Percentiles rank a stretch among this genome's conserved stretches.
Conservation (phyloP, 92 coral and sea anemone species). For the Porites divaricata region DNA sequence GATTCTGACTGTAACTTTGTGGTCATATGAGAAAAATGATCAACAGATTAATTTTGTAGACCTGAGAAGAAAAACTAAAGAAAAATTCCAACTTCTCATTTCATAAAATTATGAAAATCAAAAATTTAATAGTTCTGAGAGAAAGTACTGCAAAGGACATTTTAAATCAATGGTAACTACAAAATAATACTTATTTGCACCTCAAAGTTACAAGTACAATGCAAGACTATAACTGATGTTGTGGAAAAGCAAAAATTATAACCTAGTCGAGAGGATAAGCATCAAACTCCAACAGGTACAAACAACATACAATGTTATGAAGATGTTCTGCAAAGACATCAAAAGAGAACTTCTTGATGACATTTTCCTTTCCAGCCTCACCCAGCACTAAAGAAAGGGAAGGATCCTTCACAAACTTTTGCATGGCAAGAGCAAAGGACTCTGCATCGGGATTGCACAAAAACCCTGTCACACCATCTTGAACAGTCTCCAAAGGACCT, state of each 20-base stretch:
- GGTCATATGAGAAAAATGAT: no score
- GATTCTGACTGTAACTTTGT: no score
- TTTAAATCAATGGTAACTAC: no score
- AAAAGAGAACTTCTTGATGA: conserved; percentile 94
- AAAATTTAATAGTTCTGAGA: no score
- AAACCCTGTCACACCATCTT: conserved; percentile 87
- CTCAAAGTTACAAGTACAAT: no score
- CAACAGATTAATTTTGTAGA: no score
- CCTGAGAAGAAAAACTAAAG: no score
- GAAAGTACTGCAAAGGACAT: no score
- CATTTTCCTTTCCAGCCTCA: conserved; percentile 83
- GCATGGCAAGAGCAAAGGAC: conserved; percentile 92
- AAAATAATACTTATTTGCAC: no score
- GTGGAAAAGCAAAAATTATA: not conserved
- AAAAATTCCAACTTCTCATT: no score
- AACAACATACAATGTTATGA: conserved; percentile 92
- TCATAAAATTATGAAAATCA: no score
- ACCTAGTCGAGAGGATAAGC: conserved; percentile 79
- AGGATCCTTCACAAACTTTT: conserved; percentile 75
- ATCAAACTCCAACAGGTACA: conserved; percentile 85
- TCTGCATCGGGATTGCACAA: conserved; percentile 94
- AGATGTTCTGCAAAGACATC: conserved; percentile 92
- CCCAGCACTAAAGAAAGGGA: conserved; percentile 74
- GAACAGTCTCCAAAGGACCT: conserved; percentile 95
- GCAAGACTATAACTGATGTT: no score